A percentile compares a stretch with the other conserved stretches of the same genome.
Conservation (phyloP, 1,140 invertebrate genomes). For the Heliconius congener region DNA sequence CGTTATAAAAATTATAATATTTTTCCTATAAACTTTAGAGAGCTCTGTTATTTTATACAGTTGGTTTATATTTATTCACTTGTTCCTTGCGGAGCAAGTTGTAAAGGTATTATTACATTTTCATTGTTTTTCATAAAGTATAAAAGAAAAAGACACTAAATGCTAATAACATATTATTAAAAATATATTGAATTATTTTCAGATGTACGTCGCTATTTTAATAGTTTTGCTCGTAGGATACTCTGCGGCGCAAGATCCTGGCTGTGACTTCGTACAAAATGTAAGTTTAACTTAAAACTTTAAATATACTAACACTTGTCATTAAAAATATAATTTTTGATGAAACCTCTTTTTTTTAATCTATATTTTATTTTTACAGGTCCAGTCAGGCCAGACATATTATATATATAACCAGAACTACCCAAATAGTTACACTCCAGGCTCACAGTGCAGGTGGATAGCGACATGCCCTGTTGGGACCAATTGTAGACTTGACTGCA, state of each 20-base stretch:
- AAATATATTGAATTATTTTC: constrained; percentile 15
- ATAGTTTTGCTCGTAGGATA: constrained; percentile 26
- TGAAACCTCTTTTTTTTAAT: too few relatives aligned
- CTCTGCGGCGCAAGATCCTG: constrained; percentile 30
- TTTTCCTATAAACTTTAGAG: too few relatives aligned
- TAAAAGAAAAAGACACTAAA: too few relatives aligned
- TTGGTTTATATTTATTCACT: too few relatives aligned
- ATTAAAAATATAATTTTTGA: too few relatives aligned
- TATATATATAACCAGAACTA: constrained; percentile 80
- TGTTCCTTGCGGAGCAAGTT: too few relatives aligned
- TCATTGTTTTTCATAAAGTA: too few relatives aligned
- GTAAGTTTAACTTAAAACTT: neutral
- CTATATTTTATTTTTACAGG: neutral
- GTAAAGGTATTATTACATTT: too few relatives aligned
- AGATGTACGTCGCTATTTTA: constrained; percentile 34
- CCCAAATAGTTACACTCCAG: constrained; percentile 66
- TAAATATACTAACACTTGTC: too few relatives aligned
- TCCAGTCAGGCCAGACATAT: constrained; percentile 46
- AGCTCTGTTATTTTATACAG: too few relatives aligned
- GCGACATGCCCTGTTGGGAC: constrained; percentile 71
- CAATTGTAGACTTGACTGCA: constrained; percentile 71
- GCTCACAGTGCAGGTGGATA: constrained; percentile 79
- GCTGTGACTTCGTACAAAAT: constrained; percentile 32
- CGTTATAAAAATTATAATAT: too few relatives aligned
- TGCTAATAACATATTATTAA: neutral